Conservation (phyloP, 2,113 vertebrate genomes). For the Passer montanus region DNA sequence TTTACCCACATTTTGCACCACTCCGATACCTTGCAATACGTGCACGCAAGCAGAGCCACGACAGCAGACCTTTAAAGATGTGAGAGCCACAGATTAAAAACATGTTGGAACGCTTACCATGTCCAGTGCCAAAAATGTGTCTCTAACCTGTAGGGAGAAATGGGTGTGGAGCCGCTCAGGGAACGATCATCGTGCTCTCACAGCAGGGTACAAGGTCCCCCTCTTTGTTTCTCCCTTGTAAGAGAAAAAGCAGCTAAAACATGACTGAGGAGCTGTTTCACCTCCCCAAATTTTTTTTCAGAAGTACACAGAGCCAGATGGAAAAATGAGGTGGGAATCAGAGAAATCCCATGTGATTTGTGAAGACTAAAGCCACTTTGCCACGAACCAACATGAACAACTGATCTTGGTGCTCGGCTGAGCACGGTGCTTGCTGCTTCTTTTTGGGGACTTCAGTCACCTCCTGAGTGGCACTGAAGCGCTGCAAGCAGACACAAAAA, state of each 20-base stretch:
- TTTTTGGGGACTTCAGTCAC: constrained; percentile 11
- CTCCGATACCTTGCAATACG: constrained; percentile 51
- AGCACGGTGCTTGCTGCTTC: neutral
- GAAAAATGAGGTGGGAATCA: neutral
- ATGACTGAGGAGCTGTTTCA: neutral
- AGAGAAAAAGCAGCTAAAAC: neutral
- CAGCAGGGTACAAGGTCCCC: neutral
- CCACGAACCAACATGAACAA: neutral
- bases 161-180: constrained; percentile 63
- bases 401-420: neutral
- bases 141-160: constrained; percentile 78
- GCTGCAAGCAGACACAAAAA: neutral
- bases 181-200: constrained; percentile 58
- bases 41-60: constrained; percentile 75
- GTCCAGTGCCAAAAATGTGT: constrained; percentile 86
- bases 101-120: constrained; percentile 83
- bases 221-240: neutral
- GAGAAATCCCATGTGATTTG: neutral
- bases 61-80: constrained; percentile 79
- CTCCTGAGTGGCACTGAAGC: neutral
- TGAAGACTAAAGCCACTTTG: neutral
- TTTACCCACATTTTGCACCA: constrained; percentile 32
- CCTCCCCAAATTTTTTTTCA: neutral
- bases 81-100: constrained; percentile 80
- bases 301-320: neutral